A percentile compares a stretch with the other conserved stretches of the same genome.
Evolutionary conservation across 2,113 vertebrate genomes (phyloP).

Genomic region (Tachysurus vachellii): DNA sequence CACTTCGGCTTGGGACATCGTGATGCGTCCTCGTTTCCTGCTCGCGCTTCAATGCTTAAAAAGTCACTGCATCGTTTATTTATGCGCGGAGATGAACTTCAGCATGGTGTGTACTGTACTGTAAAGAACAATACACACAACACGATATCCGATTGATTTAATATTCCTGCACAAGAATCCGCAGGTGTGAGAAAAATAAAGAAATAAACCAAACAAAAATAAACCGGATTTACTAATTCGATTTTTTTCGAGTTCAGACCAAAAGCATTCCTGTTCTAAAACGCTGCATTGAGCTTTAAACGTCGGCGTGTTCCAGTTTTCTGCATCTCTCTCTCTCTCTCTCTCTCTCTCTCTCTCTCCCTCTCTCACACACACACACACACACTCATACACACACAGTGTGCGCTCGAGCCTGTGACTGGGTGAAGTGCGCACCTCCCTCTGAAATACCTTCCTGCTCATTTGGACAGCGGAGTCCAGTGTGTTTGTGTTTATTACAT

Average conservation of each 20-base stretch:
- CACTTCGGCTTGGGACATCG: constrained; percentile 55
- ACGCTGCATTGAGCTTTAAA: neutral
- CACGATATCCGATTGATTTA: neutral
- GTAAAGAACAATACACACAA: neutral
- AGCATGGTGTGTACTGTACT: neutral
- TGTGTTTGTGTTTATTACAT: neutral
- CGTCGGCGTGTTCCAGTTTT: neutral
- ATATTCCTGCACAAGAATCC: neutral
- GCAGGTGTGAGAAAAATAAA: neutral
- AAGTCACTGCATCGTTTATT: neutral
- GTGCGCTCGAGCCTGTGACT: constrained; percentile 9
- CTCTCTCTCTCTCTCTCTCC: neutral
- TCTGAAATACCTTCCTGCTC: neutral
- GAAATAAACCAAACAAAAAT: neutral
- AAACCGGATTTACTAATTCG: neutral
- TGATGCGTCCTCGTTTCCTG: neutral
- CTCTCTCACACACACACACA: neutral
- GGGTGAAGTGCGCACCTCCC: neutral
- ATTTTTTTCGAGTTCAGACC: neutral
- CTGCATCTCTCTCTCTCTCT: neutral
- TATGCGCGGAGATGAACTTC: neutral
- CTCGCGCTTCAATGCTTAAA: neutral
- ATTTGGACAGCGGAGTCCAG: neutral
- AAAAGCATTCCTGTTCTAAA: neutral
- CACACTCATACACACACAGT: neutral